Percentiles rank a stretch among this genome's conserved stretches.
phyloP scores from a whole-genome alignment of 2,888 invertebrate genomes.

The Apomyelois bistriatella region DNA sequence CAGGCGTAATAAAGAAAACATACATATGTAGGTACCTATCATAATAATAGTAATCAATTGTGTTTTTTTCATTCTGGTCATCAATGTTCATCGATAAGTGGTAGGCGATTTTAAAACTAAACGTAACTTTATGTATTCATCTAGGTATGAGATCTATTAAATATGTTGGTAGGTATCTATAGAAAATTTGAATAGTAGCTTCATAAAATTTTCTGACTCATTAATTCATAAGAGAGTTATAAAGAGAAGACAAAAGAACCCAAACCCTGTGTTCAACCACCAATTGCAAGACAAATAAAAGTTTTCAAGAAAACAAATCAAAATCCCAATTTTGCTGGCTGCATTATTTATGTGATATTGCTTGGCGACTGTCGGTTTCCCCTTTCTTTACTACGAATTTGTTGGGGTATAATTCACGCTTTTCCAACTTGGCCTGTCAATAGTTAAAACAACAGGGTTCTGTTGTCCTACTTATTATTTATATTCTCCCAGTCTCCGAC shows the following conservation, averaged over 20 bases:
- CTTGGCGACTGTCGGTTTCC: constrained; percentile 64
- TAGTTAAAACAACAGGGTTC: constrained; percentile 28
- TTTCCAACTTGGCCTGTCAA: constrained; percentile 57
- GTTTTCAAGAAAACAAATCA: constrained; percentile 77
- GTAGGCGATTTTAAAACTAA: no score
- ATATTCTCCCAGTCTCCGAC: constrained; percentile 20
- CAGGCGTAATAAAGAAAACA: no score
- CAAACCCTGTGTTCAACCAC: constrained; percentile 47
- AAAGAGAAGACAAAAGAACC: constrained; percentile 39
- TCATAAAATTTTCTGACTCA: constrained; percentile 49
- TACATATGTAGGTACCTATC: no score
- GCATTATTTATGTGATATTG: constrained; percentile 79
- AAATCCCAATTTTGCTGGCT: constrained; percentile 73
- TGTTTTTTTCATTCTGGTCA: no score
- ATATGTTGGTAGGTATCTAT: no score
- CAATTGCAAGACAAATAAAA: constrained; percentile 67
- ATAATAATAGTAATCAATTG: no score
- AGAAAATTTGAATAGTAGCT: neutral
- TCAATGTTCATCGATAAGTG: no score
- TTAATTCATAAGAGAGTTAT: constrained; percentile 30
- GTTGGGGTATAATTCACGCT: constrained; percentile 58
- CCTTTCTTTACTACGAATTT: constrained; percentile 67
- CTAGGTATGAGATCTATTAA: no score
- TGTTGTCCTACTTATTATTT: constrained; percentile 15
- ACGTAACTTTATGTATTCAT: no score